Conservation (phyloP, 2,797 vertebrate genomes). For the Hydrocynus forskahlii region DNA sequence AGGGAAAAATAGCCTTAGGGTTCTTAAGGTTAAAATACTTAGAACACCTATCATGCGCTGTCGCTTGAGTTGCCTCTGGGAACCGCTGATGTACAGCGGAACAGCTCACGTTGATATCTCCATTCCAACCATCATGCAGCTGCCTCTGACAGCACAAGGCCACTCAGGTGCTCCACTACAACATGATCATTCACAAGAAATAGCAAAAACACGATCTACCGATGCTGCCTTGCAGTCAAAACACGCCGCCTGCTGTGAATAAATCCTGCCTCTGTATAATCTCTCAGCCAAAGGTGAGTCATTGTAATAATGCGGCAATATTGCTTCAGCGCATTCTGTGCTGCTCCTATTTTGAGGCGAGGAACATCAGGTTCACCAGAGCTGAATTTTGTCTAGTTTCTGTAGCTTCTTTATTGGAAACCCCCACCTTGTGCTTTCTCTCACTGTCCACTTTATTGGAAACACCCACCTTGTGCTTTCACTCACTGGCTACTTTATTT, state of each 20-base stretch:
- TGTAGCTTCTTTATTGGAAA: too few relatives aligned
- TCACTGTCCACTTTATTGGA: too few relatives aligned
- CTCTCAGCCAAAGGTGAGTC: neutral
- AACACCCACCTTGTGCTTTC: too few relatives aligned
- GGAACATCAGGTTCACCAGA: neutral
- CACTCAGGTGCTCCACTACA: neutral
- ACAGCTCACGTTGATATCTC: neutral
- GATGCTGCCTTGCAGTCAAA: constrained; percentile 11
- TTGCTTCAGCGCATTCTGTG: neutral
- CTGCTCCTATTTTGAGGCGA: neutral
- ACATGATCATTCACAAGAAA: neutral
- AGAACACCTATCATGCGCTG: too few relatives aligned
- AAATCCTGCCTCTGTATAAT: neutral
- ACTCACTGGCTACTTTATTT: too few relatives aligned
- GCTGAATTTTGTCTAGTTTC: neutral
- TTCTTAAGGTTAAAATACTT: too few relatives aligned
- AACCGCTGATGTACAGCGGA: neutral
- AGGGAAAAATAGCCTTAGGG: too few relatives aligned
- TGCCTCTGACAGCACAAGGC: constrained; percentile 2
- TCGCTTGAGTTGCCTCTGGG: neutral
- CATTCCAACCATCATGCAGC: neutral
- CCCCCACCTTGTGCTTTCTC: too few relatives aligned
- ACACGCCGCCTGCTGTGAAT: constrained; percentile 28
- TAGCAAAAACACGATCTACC: constrained; percentile 8
- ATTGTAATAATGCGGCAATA: neutral